Base-by-base conservation (phyloP, 1,140 invertebrate genomes). In the Papilio glaucus region DNA sequence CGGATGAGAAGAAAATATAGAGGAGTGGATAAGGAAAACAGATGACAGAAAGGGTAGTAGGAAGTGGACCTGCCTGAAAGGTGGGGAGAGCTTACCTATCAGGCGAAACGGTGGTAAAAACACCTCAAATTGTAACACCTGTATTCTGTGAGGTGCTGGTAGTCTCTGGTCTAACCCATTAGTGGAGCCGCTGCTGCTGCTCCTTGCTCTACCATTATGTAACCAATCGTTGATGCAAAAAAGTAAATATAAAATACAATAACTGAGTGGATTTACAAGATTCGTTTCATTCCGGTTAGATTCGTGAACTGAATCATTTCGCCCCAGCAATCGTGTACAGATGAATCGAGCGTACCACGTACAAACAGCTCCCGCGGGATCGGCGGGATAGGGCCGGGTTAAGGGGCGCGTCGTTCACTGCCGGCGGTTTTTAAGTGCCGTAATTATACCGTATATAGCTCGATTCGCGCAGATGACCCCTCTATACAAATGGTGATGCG, bases 381-480 rank as follows among this genome's bases (percentile, higher is more conserved):
- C 62, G 57, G 57, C 57, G 33, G 62, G 37, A n/a, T 38, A 18
- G n/a, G 15, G n/a, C 15, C 37, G 62, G 62, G 62, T 39, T 65
- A 65, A 65, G 62, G 33, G 62, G 62, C 62, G 13, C 62, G 62
- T 39, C 61, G 33, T 62, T 62, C 15, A 39, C 62, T 33, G 37
- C 33, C 62, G 37, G 4, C 62, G 62, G 62, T 65, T 65, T 65
- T 24, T 39, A 65, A 65, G 62, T 65, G 62, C 29, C 29, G 62
- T 24, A 65, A 65, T 65, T 41, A 41, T 41, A 41, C 62, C 18
- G 62, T n/a, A 21, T 12, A 39, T 65, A 65, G 21, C 37, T 39
- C 37, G 9, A 33, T 65, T 13, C 33, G 24, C 37, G 9, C 15
- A 65, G 33, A 39, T 41, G 26, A 61, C 13, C 29, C 26, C 26